Evolutionary conservation across 1,140 invertebrate species (phyloP), one percentile per base, ranked within the genome.

Genomic region (Papilio xuthus): DNA sequence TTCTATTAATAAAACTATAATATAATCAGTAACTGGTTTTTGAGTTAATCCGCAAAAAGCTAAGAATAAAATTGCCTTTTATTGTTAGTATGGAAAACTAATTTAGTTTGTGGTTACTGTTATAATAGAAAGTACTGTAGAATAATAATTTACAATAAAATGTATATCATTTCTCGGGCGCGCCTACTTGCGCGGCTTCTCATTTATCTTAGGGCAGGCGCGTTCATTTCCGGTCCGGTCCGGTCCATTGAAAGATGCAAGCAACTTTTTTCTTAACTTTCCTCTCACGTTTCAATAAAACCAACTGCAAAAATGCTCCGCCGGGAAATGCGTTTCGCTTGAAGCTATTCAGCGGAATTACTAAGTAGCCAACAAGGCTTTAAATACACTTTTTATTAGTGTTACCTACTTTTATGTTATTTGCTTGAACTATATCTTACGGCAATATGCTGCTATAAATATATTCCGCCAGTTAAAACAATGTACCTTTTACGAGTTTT

Each of bases 181-280:
- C 15, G 56, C 56, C 10, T 63, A 67, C 60, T 67, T 67, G 60
- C 4, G 53, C 60, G 60, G 23, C 10, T 28, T 67, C 60, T 67
- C 60, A 67, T 67, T 67, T 67, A 67, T 67, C 60, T 32, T 67
- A 28, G 23, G 26, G 60, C 60, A 32, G 60, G 60, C 60, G 60
- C 60, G 60, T 67, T 67, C 60, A 67, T 67, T 67, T 67, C 60
- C 60, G 60, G 60, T 67, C 60, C 53, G 53, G 53, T 56, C 53
- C 60, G 60, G 60, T 67, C 60, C 26, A 67, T 67, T 67, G 60
- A 67, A 67, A 67, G 60, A 67, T 67, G 60, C 60, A 28, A 67
- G 60, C 60, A 28, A 67, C 60, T 67, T 67, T 67, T 67, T 67
- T 67, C 60, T 67, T 67, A 67, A 67, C 60, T 67, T 67, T 67